Evolutionary conservation across 92 coral and sea anemone species (phyloP), one percentile per base, ranked within the genome.

Genomic region (Parazoanthus swiftii): DNA sequence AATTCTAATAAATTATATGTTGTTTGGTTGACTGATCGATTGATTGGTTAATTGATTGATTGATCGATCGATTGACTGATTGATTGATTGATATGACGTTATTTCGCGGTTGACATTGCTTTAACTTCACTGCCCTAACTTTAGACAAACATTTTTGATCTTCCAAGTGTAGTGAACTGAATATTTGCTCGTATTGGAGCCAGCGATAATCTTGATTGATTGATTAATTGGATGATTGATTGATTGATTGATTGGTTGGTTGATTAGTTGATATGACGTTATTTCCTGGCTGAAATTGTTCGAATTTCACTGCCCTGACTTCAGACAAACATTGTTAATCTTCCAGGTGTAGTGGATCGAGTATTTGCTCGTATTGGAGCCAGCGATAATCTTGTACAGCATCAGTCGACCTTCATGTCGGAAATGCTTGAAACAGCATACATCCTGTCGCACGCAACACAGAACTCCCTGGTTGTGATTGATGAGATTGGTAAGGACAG

Each of bases 331-430:
- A n/a, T 83, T n/a, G 70, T 50, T 70, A 13, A 8, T 83, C 38
- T 84, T 73, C 0, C 83, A 95, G 98, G 98, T 15, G 78, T 95
- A 35, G 91, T 95, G 63, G 98, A 95, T 80, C 92, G 96, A 11
- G 90, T 95, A 9, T 95, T 93, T 80, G 98, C 98, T 26, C 94
- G 98, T 23, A 95, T 95, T 38, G 98, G 98, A 75, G 98, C 98
- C 68, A 95, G 95, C 81, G 98, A 95, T 44, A 95, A 93, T 80
- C 96, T 95, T 50, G 98, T 93, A 3, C 98, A 95, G 82, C 94
- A 95, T 68, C 98, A 95, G 76, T 95, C 98, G 11, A 95, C 98
- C 3, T 95, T 95, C 50, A 95, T 95, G 98, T 89, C 95, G 0
- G 98, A 95, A 76, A 95, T 95, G 98, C 87, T 95, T 7, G 98